Base-by-base conservation (phyloP, 1,140 invertebrate genomes). In the Hestina assimilis region DNA sequence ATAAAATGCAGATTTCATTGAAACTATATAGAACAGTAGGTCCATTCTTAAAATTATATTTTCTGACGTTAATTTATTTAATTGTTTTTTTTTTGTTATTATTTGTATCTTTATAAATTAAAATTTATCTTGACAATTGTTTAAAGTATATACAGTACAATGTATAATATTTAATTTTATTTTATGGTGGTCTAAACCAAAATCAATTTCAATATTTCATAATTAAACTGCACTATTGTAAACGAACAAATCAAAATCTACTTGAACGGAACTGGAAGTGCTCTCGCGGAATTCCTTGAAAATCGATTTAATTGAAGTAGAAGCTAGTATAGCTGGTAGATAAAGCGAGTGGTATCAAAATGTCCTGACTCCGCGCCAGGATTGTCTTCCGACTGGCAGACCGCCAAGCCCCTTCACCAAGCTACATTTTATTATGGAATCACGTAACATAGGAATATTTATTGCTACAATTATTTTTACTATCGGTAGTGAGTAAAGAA, bases 311-410 rank as follows among this genome's bases (percentile, higher is more conserved):
- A 72, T 68, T 63, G 64, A 72, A 57, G 63, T 53, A 63, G 52
- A 55, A 60, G 62, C 59, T 62, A 56, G 63, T 67, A 66, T 65
- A 69, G 63, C 61, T 65, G 54, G 43, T 52, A 58, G 69, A 82
- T 76, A 77, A 74, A 70, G 65, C 64, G 58, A 61, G 63, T 57
- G 52, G 54, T 79, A 75, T 78, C 72, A 75, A 67, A 79, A 69
- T 69, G 71, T 70, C 69, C 78, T 76, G 76, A 79, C 67, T 71
- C 58, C 15, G 72, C 63, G 72, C 80, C 80, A 82, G 77, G 66
- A 83, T 75, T 73, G 68, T 68, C 66, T 74, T 77, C 67, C 80
- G 67, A 41, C 69, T 83, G 83, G 80, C 83, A 43, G 4, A 11
- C 43, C 11, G 79, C 83, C 83, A 86, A 69, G 24, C 46, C 29